Conservation (phyloP, 2,113 vertebrate species). For the Glaucomys volans region DNA sequence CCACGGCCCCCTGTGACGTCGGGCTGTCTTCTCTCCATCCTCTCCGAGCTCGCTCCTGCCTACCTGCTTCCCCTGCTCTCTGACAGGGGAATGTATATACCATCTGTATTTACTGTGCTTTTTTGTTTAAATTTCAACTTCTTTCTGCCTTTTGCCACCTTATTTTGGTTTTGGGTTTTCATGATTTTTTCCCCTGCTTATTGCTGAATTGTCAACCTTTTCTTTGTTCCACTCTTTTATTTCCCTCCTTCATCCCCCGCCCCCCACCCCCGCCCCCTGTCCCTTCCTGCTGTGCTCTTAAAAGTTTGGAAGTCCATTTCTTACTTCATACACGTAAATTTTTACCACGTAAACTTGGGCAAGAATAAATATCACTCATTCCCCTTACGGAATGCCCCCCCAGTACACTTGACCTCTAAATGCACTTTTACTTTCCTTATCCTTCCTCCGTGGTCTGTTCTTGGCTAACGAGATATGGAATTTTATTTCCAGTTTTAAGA, state of each 20-base stretch:
- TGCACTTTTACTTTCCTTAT: background rate
- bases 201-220: background rate
- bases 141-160: background rate
- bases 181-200: background rate
- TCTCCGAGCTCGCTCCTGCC: background rate
- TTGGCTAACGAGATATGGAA: conserved; percentile 3
- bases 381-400: background rate
- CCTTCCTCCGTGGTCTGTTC: background rate
- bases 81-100: background rate
- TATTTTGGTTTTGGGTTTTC: background rate
- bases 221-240: background rate
- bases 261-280: background rate
- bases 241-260: background rate
- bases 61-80: background rate
- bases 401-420: conserved; percentile 14
- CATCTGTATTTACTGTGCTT: background rate
- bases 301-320: conserved; percentile 29
- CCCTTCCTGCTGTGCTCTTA: rapidly evolving
- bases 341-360: conserved; percentile 35
- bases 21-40: background rate
- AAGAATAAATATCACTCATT: conserved; percentile 42
- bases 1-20: background rate
- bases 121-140: background rate
- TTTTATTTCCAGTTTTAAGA: conserved; percentile 58
- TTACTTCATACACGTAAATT: background rate